Evolutionary conservation across 92 coral and sea anemone genomes (phyloP), one percentile per base, ranked within the genome.

Genomic region (Zoanthus solanderi): DNA sequence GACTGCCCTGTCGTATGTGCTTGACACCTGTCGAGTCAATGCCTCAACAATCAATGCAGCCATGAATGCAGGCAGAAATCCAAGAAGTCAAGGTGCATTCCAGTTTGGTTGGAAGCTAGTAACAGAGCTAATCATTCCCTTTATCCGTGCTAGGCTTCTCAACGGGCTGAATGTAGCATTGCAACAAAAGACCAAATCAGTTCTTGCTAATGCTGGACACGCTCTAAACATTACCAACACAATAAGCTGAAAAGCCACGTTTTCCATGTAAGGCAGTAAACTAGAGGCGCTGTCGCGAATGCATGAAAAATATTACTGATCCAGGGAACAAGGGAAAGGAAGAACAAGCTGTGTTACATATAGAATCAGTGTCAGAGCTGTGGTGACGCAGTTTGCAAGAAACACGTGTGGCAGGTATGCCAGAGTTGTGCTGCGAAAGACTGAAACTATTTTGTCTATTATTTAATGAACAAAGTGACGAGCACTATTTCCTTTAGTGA

Each of bases 1-100:
- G 83, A 46, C 69, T 4, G 91, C 88, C 5, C 48, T 88, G 37
- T 48, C 82, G 14, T 88, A 10, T 28, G 42, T 88, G 71, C 66
- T 88, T 28, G 91, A 88, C 63, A 88, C 87, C 12, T 71, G 81
- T n/a, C 57, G 88, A 48, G 83, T 88, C 17, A 82, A 82, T 79
- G 54, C 91, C 18, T 23, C 58, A 29, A 88, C 87, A 42, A 53
- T 88, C 13, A 48, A n/a, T n/a, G n/a, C 28, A 42, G 54, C 83
- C 9, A 48, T 88, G 73, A 72, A 88, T 48, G 14, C 18, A 10
- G 57, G 58, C 0, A 15, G 6, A n/a, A 69, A 45, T 54, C 87
- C 90, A 0, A 76, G 61, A 68, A 87, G 69, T 32, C 84, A 76
- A 23, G 68, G 46, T 61, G 48, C 63, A 2, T 87, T 87, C 68